Conservation (phyloP, 2,113 vertebrate genomes). For the Lagopus muta region DNA sequence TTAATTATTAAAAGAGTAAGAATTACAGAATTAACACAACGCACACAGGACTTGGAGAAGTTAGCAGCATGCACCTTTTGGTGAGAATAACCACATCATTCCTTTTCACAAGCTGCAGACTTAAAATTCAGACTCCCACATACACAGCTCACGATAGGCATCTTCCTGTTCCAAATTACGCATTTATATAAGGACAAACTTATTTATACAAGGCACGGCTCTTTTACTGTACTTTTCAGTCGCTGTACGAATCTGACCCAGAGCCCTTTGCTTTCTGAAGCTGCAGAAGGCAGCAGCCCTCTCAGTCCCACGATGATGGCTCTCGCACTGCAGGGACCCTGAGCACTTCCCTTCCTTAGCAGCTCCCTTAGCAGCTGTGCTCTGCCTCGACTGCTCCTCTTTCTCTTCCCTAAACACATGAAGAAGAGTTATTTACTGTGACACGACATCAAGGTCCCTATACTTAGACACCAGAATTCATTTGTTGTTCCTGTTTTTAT, state of each 20-base stretch:
- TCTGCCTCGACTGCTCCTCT: rapidly evolving
- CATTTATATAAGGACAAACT: neutral
- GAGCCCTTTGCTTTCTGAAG: neutral
- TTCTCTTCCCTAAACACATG: neutral
- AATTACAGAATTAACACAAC: neutral
- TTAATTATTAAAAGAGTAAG: neutral
- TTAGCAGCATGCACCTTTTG: neutral
- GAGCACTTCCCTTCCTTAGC: rapidly evolving
- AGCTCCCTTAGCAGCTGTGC: neutral
- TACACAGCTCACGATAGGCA: rapidly evolving
- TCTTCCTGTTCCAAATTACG: neutral
- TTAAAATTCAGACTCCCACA: neutral
- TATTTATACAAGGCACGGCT: neutral
- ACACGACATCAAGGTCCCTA: neutral
- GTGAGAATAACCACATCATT: neutral
- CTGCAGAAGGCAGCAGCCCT: neutral
- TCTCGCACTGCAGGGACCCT: rapidly evolving
- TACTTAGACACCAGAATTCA: neutral
- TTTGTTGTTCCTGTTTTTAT: neutral
- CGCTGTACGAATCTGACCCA: neutral
- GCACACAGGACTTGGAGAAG: neutral
- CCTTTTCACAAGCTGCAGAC: neutral
- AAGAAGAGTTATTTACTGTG: neutral
- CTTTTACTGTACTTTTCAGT: neutral
- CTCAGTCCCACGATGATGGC: rapidly evolving